A percentile compares a stretch with the other conserved stretches of the same genome.
Conservation (phyloP, 2,113 vertebrate genomes). For the Corythaeola cristata region DNA sequence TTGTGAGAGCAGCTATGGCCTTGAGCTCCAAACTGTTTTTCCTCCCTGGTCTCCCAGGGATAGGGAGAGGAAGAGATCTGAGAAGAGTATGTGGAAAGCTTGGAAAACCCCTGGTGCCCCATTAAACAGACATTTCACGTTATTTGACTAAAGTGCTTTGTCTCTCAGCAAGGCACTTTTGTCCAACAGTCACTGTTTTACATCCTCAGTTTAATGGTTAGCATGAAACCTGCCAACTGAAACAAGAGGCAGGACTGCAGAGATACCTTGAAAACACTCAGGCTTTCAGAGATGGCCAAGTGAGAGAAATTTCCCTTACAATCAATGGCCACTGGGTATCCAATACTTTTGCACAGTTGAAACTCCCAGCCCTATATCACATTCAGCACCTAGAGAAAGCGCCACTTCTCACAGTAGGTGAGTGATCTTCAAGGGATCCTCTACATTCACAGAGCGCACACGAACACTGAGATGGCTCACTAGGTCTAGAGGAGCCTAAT, state of each 20-base stretch:
- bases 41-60: neutral
- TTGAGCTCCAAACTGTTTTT: neutral
- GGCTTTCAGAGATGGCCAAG: neutral
- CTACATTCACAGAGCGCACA: neutral
- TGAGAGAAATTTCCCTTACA: neutral
- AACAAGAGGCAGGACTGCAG: neutral
- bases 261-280: neutral
- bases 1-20: neutral
- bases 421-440: neutral
- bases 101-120: constrained; percentile 18
- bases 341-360: neutral
- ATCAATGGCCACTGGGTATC: neutral
- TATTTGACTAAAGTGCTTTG: neutral
- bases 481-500: neutral
- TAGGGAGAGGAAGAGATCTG: neutral
- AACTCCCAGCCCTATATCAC: neutral
- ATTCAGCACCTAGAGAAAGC: neutral
- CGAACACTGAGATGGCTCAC: neutral
- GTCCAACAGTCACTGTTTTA: neutral
- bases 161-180: neutral
- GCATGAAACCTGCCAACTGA: neutral
- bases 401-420: neutral
- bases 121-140: neutral
- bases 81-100: neutral
- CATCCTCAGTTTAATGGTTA: neutral